Base-by-base conservation (phyloP, 2,797 vertebrate genomes). In the Ctenochaetus hawaiiensis region DNA sequence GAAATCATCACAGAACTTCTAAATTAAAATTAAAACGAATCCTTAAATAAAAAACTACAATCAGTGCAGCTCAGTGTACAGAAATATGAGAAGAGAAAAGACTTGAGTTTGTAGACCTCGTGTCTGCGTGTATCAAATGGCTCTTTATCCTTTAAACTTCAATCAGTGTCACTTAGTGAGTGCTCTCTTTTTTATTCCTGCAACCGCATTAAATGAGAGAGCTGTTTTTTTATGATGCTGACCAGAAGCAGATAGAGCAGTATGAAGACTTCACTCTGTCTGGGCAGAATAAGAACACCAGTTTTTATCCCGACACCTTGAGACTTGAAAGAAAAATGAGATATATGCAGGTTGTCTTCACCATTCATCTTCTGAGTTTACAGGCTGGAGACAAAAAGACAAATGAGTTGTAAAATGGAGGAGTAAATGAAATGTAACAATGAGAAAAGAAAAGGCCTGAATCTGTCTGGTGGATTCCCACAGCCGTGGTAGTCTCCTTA, bases 151-250 rank as follows among this genome's bases (percentile, higher is more conserved):
- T 44, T 84, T 84, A 83, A 86, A 83, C 54, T 80, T 65, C 82
- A 87, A 89, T 87, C 84, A 69, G 86, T 86, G 65, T 8, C 37
- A 3, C 69, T 87, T 78, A 85, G 54, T 80, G 70, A 80, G 82
- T 26, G 57, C 48, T 75, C 77, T 71, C 43, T 45, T 65, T 53
- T 66, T 73, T 59, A 30, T 80, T 57, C 48, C 54, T 76, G 47
- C 56, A n/a, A 22, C 64, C 67, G 51, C 30, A 12, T 41, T 16
- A 12, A 48, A 18, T 43, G 60, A 71, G 39, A 68, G 30, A 44
- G 53, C 20, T 17, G 48, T 5, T 41, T 71, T 67, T 60, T 30
- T 4, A 60, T 7, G 11, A 51, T 23, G 23, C 59, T 59, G 69
- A 74, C 51, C 62, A 80, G 26, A 64, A 22, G 41, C 22, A 57